phyloP scores from a whole-genome alignment of 2,113 vertebrate genomes.

The Poeciliopsis prolifica region DNA sequence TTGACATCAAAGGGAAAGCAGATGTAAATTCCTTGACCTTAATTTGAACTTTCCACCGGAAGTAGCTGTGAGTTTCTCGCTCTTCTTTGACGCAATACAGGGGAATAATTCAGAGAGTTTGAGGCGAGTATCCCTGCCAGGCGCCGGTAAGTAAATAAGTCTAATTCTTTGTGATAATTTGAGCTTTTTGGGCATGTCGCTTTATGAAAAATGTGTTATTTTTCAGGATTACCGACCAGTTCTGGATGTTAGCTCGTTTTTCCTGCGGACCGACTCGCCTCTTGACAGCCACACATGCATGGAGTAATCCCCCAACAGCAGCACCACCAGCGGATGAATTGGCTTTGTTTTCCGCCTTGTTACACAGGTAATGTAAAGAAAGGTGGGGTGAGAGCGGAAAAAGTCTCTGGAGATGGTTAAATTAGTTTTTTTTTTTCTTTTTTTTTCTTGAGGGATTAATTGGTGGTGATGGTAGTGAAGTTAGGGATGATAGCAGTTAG shows the following conservation, averaged over 20 bases:
- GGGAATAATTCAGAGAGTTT: constrained; percentile 52
- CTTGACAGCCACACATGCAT: constrained; percentile 55
- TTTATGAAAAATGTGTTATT: background rate
- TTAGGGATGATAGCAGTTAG: constrained; percentile 28
- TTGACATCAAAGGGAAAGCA: fast-evolving
- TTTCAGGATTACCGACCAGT: background rate
- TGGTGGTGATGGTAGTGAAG: background rate
- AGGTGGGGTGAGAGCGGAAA: background rate
- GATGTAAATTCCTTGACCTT: background rate
- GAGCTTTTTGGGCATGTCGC: background rate
- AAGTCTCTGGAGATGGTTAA: background rate
- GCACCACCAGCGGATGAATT: constrained; percentile 15
- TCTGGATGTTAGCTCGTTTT: background rate
- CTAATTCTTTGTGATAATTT: background rate
- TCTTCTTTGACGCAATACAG: fast-evolving
- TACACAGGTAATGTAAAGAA: constrained; percentile 15
- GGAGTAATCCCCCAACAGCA: constrained; percentile 1
- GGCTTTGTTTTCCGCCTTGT: constrained; percentile 38
- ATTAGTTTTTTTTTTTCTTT: background rate
- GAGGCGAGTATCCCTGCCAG: constrained; percentile 44
- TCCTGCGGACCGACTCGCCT: constrained; percentile 18
- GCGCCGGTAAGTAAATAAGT: constrained; percentile 41
- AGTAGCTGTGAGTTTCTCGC: background rate
- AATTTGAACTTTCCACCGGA: constrained; percentile 35
- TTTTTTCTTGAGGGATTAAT: background rate